Base-by-base conservation (phyloP, 2,113 vertebrate species). In the Semnornis frantzii region DNA sequence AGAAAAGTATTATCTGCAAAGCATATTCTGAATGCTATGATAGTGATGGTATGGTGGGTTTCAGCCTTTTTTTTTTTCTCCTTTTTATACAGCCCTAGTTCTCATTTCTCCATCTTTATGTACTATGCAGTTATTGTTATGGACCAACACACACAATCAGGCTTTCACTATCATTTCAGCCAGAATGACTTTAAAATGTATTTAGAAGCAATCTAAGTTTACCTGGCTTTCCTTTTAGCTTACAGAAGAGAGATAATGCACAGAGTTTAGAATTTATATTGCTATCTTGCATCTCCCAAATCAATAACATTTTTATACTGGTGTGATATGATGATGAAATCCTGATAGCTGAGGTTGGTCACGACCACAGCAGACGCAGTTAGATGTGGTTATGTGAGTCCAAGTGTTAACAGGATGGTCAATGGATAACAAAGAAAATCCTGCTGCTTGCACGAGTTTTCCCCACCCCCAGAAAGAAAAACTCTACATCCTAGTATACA, bases 91-190 rank as follows among this genome's bases (percentile, higher is more conserved):
- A 73, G 31, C 6, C 6, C 28, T 68, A 44, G 23, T 65, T 94
- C 85, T 87, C 44, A 62, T 79, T 87, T 70, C 63, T 84, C 65
- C 12, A 82, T 52, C 28, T 52, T 90, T 80, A 91, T 60, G 46
- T 69, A 79, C 9, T 31, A n/a, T 48, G 42, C 63, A 74, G 85
- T 96, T 96, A 95, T 76, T 92, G 75, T 97, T 96, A 95, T 15
- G 37, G 71, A 87, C 75, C 89, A 95, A 77, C 6, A 78, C 30
- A 57, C 20, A 46, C 58, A n/a, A 86, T 93, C 91, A 96, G 93
- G 95, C 15, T 96, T 96, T 94, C 96, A 96, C 59, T 64, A 96
- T 90, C 89, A 92, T 94, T 91, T 96, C 92, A 96, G 57, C 81
- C 85, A 95, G 78, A 89, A 82, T 60, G 2, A 52, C 15, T 89